Conservation (phyloP, 2,797 vertebrate genomes). For the Cirrhinus mrigala region DNA sequence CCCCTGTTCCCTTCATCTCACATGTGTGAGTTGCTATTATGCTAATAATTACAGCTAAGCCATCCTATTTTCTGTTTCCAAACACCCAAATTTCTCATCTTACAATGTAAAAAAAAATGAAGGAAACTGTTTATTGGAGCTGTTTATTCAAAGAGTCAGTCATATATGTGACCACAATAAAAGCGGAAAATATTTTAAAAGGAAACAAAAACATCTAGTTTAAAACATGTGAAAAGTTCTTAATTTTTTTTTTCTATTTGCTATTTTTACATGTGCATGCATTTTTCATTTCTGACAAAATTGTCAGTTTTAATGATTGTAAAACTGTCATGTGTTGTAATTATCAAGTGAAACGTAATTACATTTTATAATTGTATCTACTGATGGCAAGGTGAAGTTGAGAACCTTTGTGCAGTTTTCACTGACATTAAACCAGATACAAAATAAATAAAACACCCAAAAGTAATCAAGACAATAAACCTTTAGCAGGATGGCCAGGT, state of each 20-base stretch:
- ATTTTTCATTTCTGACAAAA: too few relatives aligned
- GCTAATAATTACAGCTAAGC: not conserved
- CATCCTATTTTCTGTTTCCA: conserved; percentile 8
- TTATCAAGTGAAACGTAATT: not conserved
- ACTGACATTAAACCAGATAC: not conserved
- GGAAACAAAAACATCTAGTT: not conserved
- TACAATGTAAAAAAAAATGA: not conserved
- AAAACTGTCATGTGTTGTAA: not conserved
- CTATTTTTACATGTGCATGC: too few relatives aligned
- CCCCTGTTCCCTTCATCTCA: not conserved
- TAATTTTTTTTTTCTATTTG: not conserved
- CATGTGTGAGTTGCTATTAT: not conserved
- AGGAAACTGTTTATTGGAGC: not conserved
- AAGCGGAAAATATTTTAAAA: not conserved
- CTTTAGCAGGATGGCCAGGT: too few relatives aligned
- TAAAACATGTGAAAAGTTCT: not conserved
- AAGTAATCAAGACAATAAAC: too few relatives aligned
- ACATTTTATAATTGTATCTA: not conserved
- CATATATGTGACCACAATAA: not conserved
- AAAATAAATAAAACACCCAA: not conserved
- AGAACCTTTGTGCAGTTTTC: not conserved
- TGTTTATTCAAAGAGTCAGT: not conserved
- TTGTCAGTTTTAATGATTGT: not conserved
- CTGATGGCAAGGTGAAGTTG: not conserved
- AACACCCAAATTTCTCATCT: not conserved